Evolutionary conservation across 2,797 vertebrate genomes (phyloP), one percentile per base, ranked within the genome.

Genomic region (Microctenopoma steveboyesi): DNA sequence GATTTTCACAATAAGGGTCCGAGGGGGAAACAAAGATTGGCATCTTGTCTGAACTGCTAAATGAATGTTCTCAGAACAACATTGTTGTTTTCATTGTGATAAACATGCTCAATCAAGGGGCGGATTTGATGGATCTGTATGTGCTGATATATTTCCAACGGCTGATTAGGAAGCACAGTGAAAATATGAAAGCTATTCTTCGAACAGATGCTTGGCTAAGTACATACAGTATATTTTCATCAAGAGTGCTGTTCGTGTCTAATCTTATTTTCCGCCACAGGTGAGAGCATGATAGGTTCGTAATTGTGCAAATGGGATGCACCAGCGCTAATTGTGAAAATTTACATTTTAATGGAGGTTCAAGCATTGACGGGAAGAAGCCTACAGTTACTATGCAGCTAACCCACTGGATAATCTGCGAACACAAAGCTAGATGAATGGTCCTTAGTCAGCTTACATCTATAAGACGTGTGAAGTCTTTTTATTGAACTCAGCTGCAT

Each of bases 331-430:
- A 78, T 69, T 69, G 6, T 60, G 16, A 2, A 52, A 65, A 72
- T 68, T 12, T 52, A 45, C 55, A 45, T 78, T 64, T 67, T 52
- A 67, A 64, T 51, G 28, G 10, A 64, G 22, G 48, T 74, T 76
- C 53, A 69, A 59, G 57, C 46, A 64, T 37, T 30, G 35, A 56
- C 40, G 25, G 11, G 69, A 77, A 64, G 27, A 42, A 64, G 28
- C 54, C 59, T 28, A 42, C 13, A 64, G 13, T 68, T 54, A 57
- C 58, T 40, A 6, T 66, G 40, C 56, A 11, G 18, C 47, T 27
- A 39, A 75, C 39, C 53, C 28, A 40, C 43, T 45, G 37, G 42
- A 14, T 69, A 71, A 65, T 52, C 37, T 30, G 55, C 12, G 18
- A 7, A 15, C 30, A 46, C 35, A 47, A 49, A 42, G 25, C 27